Evolutionary conservation across 2,797 vertebrate species (phyloP), one percentile per base, ranked within the genome.

Genomic region (Coracias cyanogaster): DNA sequence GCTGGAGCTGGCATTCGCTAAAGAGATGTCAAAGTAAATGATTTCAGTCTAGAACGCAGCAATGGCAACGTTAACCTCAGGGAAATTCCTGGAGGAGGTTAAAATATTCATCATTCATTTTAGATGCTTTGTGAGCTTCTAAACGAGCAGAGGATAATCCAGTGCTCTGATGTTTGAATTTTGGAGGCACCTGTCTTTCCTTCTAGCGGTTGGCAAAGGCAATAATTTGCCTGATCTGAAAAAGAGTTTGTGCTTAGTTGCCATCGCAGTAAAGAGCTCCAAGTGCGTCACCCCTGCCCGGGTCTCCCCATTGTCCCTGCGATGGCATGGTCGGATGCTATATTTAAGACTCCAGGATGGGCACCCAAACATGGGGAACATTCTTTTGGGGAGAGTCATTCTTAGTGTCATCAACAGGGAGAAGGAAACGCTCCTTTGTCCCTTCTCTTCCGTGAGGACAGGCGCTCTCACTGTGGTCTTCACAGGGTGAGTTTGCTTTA

Each of bases 281-380:
- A 7, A 33, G 28, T 41, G 64, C 7, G 21, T 76, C 86, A 84
- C 33, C 94, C 71, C 58, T 9, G 67, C 83, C 35, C 20, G 69
- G 90, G 81, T 92, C 94, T 89, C 95, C 96, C 97, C 98, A 97
- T 98, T 98, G 98, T 98, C 98, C 95, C 65, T 57, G 72, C 61
- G 71, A 67, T 94, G 92, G 92, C 96, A 97, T 66, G 94, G 72
- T 92, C 37, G 65, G 43, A 89, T 86, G 97, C 97, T 98, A 97
- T 98, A 98, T 98, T 98, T 98, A 98, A 97, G 97, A 93, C 97
- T 76, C 81, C 88, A 55, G 89, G 70, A 88, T 97, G 55, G 96
- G 97, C 96, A 96, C 96, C 92, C 90, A 93, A 97, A 95, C 96
- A 94, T 97, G 92, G 95, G 96, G 82, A 94, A 72, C 97, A 97